Evolutionary conservation across 2,888 invertebrate species (phyloP).

Genomic region (Panopea generosa): DNA sequence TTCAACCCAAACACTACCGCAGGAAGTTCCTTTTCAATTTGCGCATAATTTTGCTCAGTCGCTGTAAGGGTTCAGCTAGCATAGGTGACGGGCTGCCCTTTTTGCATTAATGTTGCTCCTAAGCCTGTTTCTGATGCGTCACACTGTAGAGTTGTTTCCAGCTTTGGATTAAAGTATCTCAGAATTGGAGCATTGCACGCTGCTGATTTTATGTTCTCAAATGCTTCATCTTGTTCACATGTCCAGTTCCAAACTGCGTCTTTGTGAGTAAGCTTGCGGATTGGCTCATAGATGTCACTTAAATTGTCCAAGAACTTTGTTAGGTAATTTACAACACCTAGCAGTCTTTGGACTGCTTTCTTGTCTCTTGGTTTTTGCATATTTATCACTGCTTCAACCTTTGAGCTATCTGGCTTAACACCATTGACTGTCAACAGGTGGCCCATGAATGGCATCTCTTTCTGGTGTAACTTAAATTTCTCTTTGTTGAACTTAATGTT

Average conservation of each 20-base stretch:
- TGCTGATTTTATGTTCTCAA: slow-evolving; percentile 13
- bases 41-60: slow-evolving; percentile 60
- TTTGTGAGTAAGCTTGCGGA: slow-evolving; percentile 26
- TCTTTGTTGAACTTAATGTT: slow-evolving; percentile 58
- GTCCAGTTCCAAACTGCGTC: slow-evolving; percentile 35
- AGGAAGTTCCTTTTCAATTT: slow-evolving; percentile 69
- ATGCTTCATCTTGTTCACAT: slow-evolving; percentile 26
- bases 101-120: slow-evolving; percentile 61
- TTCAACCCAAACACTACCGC: slow-evolving; percentile 56
- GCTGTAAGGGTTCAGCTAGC: slow-evolving; percentile 53
- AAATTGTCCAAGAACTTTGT: slow-evolving; percentile 31
- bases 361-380: slow-evolving; percentile 42
- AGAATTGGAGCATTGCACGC: slow-evolving; percentile 29
- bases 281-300: slow-evolving; percentile 29
- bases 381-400: slow-evolving; percentile 48
- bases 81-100: slow-evolving; percentile 59
- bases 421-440: slow-evolving; percentile 52
- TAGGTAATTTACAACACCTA: slow-evolving; percentile 40
- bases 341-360: slow-evolving; percentile 14
- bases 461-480: slow-evolving; percentile 42
- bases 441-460: slow-evolving; percentile 54
- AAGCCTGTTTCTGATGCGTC: slow-evolving; percentile 54
- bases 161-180: slow-evolving; percentile 33
- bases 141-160: background rate
- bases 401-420: slow-evolving; percentile 50